Conservation (phyloP, 2,113 vertebrate species). For the Acanthochromis polyacanthus region DNA sequence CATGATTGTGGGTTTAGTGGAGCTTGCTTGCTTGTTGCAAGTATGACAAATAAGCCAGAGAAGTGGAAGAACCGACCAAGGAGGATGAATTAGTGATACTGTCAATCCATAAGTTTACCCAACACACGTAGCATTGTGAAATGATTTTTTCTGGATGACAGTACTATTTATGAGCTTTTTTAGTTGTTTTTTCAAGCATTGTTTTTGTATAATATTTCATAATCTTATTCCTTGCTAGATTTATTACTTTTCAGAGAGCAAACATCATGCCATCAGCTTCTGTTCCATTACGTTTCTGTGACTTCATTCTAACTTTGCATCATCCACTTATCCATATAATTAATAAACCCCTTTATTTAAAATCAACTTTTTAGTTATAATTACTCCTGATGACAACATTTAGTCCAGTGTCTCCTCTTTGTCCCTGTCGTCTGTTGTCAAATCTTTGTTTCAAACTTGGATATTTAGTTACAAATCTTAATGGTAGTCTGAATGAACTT, state of each 20-base stretch:
- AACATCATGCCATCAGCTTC: too few species aligned
- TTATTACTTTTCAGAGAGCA: too few species aligned
- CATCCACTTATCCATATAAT: too few species aligned
- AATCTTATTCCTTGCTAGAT: too few species aligned
- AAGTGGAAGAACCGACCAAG: neutral
- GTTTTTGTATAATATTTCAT: too few species aligned
- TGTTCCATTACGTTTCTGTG: too few species aligned
- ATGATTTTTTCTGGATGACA: conserved; percentile 11
- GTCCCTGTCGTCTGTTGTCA: neutral
- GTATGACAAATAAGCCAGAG: conserved; percentile 14
- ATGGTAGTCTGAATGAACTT: too few species aligned
- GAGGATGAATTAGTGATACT: neutral
- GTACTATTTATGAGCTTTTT: neutral
- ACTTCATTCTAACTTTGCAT: too few species aligned
- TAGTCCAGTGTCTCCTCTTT: neutral
- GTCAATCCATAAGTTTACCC: conserved; percentile 15
- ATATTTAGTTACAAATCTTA: too few species aligned
- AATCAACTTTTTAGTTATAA: too few species aligned
- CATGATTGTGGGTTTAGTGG: conserved; percentile 36
- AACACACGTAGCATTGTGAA: conserved; percentile 15
- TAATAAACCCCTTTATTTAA: too few species aligned
- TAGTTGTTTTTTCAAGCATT: neutral
- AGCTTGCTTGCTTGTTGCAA: neutral
- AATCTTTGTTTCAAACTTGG: too few species aligned
- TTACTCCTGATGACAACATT: neutral